These are phyloP conservation scores for Alexandromys fortis DNA, from an alignment of 2,113 vertebrate genomes.

Conservation along the genomic window DNA sequence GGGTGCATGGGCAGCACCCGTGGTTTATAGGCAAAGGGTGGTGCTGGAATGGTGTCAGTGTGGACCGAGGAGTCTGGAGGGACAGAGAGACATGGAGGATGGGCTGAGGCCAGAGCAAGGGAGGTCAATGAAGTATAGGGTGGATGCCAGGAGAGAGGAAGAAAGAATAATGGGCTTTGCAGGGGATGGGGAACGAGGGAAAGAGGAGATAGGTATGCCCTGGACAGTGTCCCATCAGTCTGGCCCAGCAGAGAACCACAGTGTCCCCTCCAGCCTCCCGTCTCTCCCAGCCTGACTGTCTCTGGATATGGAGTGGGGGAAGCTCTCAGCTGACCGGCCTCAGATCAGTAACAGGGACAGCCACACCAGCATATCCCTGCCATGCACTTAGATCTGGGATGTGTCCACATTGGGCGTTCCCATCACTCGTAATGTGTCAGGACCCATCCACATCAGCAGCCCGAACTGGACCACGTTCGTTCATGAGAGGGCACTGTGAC, in stretches of 20 bases:
- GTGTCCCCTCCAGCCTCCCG: background rate
- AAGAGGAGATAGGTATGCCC: too few relatives aligned
- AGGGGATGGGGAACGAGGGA: fast-evolving
- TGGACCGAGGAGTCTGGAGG: background rate
- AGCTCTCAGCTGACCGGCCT: background rate
- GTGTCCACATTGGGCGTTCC: too few relatives aligned
- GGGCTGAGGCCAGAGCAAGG: background rate
- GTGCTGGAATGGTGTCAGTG: background rate
- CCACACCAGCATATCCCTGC: background rate
- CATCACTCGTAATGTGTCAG: background rate
- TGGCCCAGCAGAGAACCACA: too few relatives aligned
- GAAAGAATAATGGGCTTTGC: background rate
- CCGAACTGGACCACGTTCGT: background rate
- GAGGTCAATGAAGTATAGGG: background rate
- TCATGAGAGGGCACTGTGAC: background rate
- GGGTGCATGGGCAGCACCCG: too few relatives aligned
- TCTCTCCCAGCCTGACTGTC: background rate
- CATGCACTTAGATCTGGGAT: background rate
- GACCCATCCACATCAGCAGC: background rate
- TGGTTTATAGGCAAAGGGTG: background rate
- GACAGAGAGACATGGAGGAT: background rate
- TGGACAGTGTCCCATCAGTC: background rate
- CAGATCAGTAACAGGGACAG: background rate
- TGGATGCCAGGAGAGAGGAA: background rate
- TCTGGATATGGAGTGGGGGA: background rate